Evolutionary conservation across 1,140 invertebrate species (phyloP).

Genomic region (Drosophila orena): DNA sequence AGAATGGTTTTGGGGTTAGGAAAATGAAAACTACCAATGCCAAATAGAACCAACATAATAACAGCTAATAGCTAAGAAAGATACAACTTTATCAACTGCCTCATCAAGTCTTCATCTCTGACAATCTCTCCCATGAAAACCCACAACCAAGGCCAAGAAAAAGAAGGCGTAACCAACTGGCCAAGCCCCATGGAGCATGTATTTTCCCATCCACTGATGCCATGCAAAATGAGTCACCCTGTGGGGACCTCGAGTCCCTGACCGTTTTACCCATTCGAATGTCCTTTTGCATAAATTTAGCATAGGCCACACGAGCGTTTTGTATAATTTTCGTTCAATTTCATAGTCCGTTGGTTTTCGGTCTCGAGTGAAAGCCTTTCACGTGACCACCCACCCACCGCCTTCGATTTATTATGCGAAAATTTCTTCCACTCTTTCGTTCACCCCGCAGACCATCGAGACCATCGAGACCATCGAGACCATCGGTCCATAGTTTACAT

Average conservation of each 20-base stretch:
- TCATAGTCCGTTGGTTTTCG: conserved; percentile 78
- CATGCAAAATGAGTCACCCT: conserved; percentile 42
- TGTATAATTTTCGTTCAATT: conserved; percentile 84
- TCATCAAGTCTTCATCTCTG: not conserved
- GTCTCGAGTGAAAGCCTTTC: conserved; percentile 69
- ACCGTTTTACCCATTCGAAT: conserved; percentile 10
- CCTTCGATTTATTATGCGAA: conserved; percentile 57
- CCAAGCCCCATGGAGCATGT: conserved; percentile 18
- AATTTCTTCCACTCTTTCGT: conserved; percentile 11
- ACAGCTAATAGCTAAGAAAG: too few relatives aligned
- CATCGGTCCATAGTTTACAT: conserved; percentile 71
- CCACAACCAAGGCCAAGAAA: not conserved
- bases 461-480: not conserved
- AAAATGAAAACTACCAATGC: not conserved
- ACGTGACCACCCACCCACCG: conserved; percentile 60
- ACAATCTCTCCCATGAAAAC: conserved; percentile 1
- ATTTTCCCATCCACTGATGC: not conserved
- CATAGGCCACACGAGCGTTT: conserved; percentile 55
- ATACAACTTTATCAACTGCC: not conserved
- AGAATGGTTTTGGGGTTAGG: not conserved
- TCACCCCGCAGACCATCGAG: not conserved
- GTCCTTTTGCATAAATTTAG: conserved; percentile 76
- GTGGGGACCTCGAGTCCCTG: conserved; percentile 5
- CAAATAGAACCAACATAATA: too few relatives aligned
- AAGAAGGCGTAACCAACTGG: conserved; percentile 23